phyloP scores from a whole-genome alignment of 2,888 invertebrate genomes.

The Phyllotreta cruciferae region DNA sequence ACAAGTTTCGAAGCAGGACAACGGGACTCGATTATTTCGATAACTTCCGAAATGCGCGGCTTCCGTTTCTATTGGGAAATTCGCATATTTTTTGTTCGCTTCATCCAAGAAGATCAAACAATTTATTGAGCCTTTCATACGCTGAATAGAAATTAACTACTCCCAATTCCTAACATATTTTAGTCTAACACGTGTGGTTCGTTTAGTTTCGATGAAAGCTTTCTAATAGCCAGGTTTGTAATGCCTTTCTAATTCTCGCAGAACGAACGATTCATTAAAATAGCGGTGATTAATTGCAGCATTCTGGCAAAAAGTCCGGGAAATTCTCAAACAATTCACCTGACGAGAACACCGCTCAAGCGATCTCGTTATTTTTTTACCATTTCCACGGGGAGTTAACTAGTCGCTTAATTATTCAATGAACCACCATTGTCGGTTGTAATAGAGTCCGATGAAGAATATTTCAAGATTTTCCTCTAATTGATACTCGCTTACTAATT shows the following conservation, averaged over 20 bases:
- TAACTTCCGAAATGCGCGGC: conserved; percentile 11
- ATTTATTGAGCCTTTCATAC: too few species aligned
- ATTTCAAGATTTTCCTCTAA: too few species aligned
- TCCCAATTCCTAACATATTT: too few species aligned
- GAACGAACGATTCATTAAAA: conserved; percentile 13
- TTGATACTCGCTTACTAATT: too few species aligned
- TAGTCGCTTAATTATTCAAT: conserved; percentile 5
- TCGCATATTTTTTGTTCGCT: too few species aligned
- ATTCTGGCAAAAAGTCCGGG: conserved; percentile 17
- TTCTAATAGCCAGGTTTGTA: too few species aligned
- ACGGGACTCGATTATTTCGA: conserved; percentile 25
- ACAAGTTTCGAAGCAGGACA: conserved; percentile 23
- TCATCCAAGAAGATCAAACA: too few species aligned
- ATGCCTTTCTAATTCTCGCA: too few species aligned
- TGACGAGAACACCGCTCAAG: not conserved
- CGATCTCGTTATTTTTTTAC: conserved; percentile 1
- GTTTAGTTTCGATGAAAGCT: too few species aligned
- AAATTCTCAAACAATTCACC: conserved; percentile 6
- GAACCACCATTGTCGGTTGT: not conserved
- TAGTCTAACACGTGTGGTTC: too few species aligned
- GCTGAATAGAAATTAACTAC: too few species aligned
- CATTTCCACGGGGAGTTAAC: not conserved
- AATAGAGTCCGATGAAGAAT: not conserved
- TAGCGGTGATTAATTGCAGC: conserved; percentile 13
- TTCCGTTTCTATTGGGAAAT: not conserved